These are phyloP conservation scores for Falcaria lacertinaria DNA, from an alignment of 2,888 invertebrate species.

Conservation along the genomic window DNA sequence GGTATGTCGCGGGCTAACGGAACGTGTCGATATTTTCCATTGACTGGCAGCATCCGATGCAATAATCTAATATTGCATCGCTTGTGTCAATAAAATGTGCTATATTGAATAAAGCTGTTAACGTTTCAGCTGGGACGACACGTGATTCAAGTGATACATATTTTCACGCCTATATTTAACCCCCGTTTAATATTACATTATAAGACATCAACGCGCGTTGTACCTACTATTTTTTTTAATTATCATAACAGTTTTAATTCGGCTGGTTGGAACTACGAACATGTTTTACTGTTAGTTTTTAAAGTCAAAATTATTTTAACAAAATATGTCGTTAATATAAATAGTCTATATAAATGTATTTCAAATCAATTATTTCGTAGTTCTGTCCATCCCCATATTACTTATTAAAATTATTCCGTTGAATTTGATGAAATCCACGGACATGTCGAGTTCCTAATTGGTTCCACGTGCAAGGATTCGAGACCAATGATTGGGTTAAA, in stretches of 20 bases:
- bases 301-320: no score
- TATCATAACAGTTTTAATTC: no score
- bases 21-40: not conserved
- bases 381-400: no score
- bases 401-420: not conserved
- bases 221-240: no score
- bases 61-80: slow-evolving; percentile 28
- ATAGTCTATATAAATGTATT: no score
- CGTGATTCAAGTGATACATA: slow-evolving; percentile 1
- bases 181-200: not conserved
- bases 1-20: not conserved
- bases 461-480: slow-evolving; percentile 57
- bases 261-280: no score
- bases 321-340: no score
- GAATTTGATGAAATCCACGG: not conserved
- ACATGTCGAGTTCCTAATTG: slow-evolving; percentile 9
- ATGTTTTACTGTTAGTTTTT: no score
- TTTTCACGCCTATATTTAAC: slow-evolving; percentile 4
- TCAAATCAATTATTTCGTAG: no score
- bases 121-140: no score
- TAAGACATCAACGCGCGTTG: slow-evolving; percentile 30
- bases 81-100: slow-evolving; percentile 13
- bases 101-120: not conserved
- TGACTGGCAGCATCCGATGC: slow-evolving; percentile 12
- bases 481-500: slow-evolving; percentile 26